Percentiles rank a stretch among this genome's conserved stretches.
phyloP scores from a whole-genome alignment of 1,140 invertebrate species.

The Hypothenemus hampei region DNA sequence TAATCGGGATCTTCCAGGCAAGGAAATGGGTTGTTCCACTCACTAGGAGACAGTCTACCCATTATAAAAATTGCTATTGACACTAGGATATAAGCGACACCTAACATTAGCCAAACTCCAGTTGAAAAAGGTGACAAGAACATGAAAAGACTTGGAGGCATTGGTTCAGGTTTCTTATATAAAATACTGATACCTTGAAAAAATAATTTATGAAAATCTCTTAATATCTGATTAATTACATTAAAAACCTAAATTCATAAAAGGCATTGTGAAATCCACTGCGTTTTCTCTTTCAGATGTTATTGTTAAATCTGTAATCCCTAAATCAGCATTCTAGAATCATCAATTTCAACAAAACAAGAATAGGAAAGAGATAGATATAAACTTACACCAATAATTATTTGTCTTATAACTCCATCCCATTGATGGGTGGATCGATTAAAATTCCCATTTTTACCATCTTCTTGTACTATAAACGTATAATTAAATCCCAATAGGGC shows the following conservation, averaged over 20 bases:
- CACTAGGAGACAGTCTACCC: conserved; percentile 66
- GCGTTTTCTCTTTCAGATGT: conserved; percentile 81
- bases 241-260: conserved; percentile 64
- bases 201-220: neutral
- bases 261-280: conserved; percentile 90
- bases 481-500: conserved; percentile 82
- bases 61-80: conserved; percentile 70
- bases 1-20: conserved; percentile 63
- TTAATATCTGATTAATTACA: neutral
- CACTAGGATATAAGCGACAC: conserved; percentile 65
- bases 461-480: conserved; percentile 69
- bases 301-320: conserved; percentile 76
- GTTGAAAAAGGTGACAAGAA: conserved; percentile 74
- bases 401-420: conserved; percentile 84
- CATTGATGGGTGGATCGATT: conserved; percentile 63
- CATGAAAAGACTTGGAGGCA: conserved; percentile 68
- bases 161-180: conserved; percentile 64
- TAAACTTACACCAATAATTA: conserved; percentile 67
- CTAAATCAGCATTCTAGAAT: conserved; percentile 59
- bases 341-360: neutral
- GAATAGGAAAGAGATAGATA: too few species aligned
- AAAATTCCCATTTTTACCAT: conserved; percentile 67
- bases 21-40: conserved; percentile 73
- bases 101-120: conserved; percentile 74
- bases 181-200: conserved; percentile 68